Base-by-base conservation (phyloP, 2,797 vertebrate species). In the Zalophus californianus region DNA sequence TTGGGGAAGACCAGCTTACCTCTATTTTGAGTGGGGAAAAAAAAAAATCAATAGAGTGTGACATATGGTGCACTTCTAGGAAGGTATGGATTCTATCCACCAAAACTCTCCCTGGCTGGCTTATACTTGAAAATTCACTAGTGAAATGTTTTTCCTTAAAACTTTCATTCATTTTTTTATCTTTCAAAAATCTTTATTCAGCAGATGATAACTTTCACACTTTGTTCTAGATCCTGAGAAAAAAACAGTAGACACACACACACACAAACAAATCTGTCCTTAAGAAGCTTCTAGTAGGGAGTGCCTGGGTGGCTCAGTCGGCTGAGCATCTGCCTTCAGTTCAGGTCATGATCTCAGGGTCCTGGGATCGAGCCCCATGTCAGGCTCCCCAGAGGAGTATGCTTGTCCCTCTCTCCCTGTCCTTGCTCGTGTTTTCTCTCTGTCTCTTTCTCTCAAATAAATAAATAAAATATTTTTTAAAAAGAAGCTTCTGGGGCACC, bases 121-220 rank as follows among this genome's bases (percentile, higher is more conserved):
- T 66, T 16, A 86, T n/a, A 20, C 23, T 50, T 92, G 77, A 80
- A 96, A 78, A 92, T 60, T 86, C 52, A 66, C 21, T 29, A n/a
- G 9, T 86, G 60, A 82, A 27, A 50, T 70, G 2, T 56, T 83
- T 95, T 90, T 29, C 27, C 41, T 89, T 79, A 56, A 82, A 86
- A 54, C 5, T 48, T 23, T 66, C 21, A 75, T 86, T 86, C 25
- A 87, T 87, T 91, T 8, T 86, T 90, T 2, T 75, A 32, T 73
- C 48, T 41, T 83, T 77, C 16, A 77, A 85, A 96, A 80, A 48
- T 90, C 11, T 84, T 64, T 90, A 58, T 88, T 96, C 20, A 66
- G 4, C 15, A 7, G 73, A 60, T 83, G 13, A 9, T n/a, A 72
- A 35, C 18, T 78, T 52, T 60, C 21, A 48, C 62, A 68, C 21